A percentile compares a stretch with the other conserved stretches of the same genome.
Evolutionary conservation across 2,888 invertebrate genomes (phyloP).

Genomic region (Amiota mariae): DNA sequence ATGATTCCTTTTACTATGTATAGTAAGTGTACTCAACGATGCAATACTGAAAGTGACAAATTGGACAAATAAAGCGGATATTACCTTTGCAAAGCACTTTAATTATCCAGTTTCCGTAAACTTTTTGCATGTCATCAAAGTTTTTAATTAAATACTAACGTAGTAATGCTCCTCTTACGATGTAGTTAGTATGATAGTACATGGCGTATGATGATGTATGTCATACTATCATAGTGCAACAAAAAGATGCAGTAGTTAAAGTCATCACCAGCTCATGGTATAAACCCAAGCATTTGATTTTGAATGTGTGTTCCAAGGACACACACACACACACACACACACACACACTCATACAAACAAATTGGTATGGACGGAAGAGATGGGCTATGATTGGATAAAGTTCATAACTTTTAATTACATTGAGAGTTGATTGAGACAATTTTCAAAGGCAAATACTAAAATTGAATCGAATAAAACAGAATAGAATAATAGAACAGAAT

Average conservation of each 20-base stretch:
- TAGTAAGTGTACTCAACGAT: too few relatives aligned
- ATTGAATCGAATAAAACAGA: background rate
- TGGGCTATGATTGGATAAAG: background rate
- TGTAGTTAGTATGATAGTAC: too few relatives aligned
- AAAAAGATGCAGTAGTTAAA: background rate
- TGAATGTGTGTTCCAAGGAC: too few relatives aligned
- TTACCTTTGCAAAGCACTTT: too few relatives aligned
- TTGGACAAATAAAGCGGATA: too few relatives aligned
- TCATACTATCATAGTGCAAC: background rate
- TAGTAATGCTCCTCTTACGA: background rate
- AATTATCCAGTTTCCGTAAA: background rate
- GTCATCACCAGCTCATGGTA: too few relatives aligned
- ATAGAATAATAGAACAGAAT: background rate
- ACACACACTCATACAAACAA: too few relatives aligned
- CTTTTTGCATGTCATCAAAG: background rate
- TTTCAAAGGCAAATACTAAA: background rate
- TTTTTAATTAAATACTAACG: background rate
- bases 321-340: too few relatives aligned
- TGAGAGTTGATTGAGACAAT: background rate
- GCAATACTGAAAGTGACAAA: too few relatives aligned
- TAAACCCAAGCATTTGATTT: too few relatives aligned
- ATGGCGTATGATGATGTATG: background rate
- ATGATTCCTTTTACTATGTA: too few relatives aligned
- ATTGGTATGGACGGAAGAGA: background rate
- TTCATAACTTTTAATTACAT: constrained; percentile 16